phyloP scores from a whole-genome alignment of 2,113 vertebrate genomes.

The Oncorhynchus kisutch region DNA sequence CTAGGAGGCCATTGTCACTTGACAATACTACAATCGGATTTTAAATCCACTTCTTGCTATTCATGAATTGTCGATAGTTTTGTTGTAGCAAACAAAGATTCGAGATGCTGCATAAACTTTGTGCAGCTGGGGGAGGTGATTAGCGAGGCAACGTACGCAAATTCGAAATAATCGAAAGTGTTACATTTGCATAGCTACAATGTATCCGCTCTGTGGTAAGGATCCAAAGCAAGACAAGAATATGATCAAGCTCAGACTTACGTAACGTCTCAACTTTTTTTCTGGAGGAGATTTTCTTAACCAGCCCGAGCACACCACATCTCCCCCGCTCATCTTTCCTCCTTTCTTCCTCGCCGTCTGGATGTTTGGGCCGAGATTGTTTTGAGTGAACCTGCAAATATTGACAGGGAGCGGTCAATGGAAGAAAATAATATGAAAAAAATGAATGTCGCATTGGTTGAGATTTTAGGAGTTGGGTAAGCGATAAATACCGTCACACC shows the following conservation, averaged over 20 bases:
- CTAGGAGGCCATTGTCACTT: not conserved
- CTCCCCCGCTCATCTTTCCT: constrained; percentile 87
- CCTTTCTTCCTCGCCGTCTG: constrained; percentile 38
- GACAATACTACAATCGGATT: not conserved
- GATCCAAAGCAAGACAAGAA: not conserved
- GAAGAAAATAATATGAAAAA: constrained; percentile 11
- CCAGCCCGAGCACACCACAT: constrained; percentile 93
- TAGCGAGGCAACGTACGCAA: not conserved
- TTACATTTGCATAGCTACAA: not conserved
- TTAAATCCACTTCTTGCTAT: not conserved
- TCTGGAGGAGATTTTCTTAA: constrained; percentile 96
- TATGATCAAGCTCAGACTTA: constrained; percentile 75
- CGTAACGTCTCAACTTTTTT: constrained; percentile 99
- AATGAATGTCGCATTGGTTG: constrained; percentile 11
- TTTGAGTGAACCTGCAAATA: constrained; percentile 48
- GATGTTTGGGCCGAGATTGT: constrained; percentile 38
- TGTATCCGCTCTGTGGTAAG: not conserved
- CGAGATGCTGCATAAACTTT: not conserved
- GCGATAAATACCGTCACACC: constrained; percentile 56
- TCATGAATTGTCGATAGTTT: not conserved
- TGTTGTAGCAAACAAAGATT: not conserved
- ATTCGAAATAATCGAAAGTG: not conserved
- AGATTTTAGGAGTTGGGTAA: constrained; percentile 2
- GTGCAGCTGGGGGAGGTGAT: not conserved
- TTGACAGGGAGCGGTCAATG: not conserved